These are phyloP conservation scores for Valencia hispanica DNA, from an alignment of 2,797 vertebrate species.

Conservation along the genomic window DNA sequence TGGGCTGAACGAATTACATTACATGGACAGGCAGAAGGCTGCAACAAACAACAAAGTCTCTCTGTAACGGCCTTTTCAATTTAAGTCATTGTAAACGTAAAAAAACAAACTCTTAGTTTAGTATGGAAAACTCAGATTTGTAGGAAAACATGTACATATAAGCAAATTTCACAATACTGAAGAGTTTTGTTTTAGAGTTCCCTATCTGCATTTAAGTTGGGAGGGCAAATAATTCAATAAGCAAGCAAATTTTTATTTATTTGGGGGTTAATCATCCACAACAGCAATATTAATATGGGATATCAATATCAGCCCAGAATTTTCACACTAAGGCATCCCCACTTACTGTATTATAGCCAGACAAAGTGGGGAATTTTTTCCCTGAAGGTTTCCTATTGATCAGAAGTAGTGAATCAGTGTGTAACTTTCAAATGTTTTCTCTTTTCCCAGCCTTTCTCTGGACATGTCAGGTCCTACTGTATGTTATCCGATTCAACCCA, in stretches of 20 bases:
- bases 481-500: too few relatives aligned
- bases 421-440: background rate
- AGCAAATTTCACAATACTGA: background rate
- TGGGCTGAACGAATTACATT: background rate
- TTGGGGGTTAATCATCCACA: background rate
- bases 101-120: too few relatives aligned
- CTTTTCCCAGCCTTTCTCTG: background rate
- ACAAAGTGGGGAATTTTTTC: background rate
- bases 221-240: background rate
- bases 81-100: too few relatives aligned
- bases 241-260: background rate
- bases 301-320: background rate
- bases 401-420: background rate
- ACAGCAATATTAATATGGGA: background rate
- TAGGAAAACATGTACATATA: background rate
- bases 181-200: background rate
- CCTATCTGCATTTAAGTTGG: background rate
- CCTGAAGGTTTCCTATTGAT: background rate
- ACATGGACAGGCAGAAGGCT: background rate
- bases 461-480: background rate
- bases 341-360: background rate
- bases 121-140: too few relatives aligned
- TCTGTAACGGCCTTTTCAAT: too few relatives aligned
- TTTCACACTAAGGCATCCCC: too few relatives aligned
- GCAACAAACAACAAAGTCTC: background rate